Evolutionary conservation across 2,797 vertebrate genomes (phyloP).

Genomic region (Scyliorhinus canicula): DNA sequence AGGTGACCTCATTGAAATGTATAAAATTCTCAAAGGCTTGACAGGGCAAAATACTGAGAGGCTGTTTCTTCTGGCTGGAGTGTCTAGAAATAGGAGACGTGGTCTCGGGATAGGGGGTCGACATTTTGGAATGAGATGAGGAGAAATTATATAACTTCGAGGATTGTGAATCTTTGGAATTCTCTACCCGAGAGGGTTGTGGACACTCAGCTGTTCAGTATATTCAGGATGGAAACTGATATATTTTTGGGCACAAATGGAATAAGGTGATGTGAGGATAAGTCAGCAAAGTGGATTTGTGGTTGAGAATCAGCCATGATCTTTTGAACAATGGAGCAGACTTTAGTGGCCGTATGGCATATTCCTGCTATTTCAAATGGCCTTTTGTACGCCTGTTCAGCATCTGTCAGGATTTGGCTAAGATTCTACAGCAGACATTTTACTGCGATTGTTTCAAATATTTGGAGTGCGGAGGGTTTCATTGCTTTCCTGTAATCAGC

Average conservation of each 20-base stretch:
- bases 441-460: neutral
- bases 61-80: neutral
- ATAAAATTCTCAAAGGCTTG: neutral
- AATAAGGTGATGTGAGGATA: neutral
- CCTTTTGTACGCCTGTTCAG: neutral
- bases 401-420: neutral
- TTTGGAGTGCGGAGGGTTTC: constrained; percentile 28
- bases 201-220: neutral
- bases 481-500: constrained; percentile 44
- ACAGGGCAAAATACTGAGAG: neutral
- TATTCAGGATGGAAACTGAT: neutral
- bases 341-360: neutral
- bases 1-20: neutral
- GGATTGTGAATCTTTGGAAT: neutral
- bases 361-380: neutral
- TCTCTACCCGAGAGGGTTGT: neutral
- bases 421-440: neutral
- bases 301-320: neutral
- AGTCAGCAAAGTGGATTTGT: neutral
- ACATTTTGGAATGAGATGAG: neutral
- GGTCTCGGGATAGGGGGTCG: neutral
- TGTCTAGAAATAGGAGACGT: neutral
- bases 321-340: neutral
- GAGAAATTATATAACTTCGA: neutral
- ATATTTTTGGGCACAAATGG: neutral